Base-by-base conservation (phyloP, 2,797 vertebrate genomes). In the Molossus alvarezi region DNA sequence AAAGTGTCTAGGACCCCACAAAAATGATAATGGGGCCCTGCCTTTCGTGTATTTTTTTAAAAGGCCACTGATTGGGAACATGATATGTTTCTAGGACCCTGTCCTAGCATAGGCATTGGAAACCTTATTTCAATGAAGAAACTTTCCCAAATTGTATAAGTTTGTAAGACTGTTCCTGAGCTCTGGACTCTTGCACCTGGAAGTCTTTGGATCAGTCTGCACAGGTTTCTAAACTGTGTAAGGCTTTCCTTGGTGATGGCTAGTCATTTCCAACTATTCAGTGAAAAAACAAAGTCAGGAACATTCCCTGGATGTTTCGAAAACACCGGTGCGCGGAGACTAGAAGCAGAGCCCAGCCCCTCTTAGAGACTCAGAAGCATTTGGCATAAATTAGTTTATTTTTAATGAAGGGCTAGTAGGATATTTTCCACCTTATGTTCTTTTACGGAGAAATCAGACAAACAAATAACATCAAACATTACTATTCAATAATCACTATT, bases 401-500 rank as follows among this genome's bases (percentile, higher is more conserved):
- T 76, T 72, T 27, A 91, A 77, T 48, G 62, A 77, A 81, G 79
- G 37, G 23, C 33, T 58, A 4, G 45, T 10, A 77, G n/a, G 23
- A 37, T 45, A 27, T 17, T 79, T 27, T 18, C 76, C 0, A 79
- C 57, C 76, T 88, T 45, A 51, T 45, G 14, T 67, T 76, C 20
- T 88, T 20, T 95, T 76, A 58, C 60, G 10, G 62, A 88, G 73
- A 90, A 92, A 53, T 48, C 13, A 73, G 55, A 71, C 27, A 57
- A 81, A 76, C 86, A 72, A 57, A 13, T n/a, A 67, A 25, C 27
- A 45, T 27, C 18, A 33, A 21, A 82, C 51, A 69, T 83, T 48
- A 23, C 29, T 48, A 37, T 77, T 82, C 60, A 41, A 25, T 60
- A 29, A 75, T 80, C 85, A 45, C 41, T 45, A 45, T 45, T 45